Evolutionary conservation across 2,113 vertebrate species (phyloP), one percentile per base, ranked within the genome.

Genomic region (Glaucomys volans): DNA sequence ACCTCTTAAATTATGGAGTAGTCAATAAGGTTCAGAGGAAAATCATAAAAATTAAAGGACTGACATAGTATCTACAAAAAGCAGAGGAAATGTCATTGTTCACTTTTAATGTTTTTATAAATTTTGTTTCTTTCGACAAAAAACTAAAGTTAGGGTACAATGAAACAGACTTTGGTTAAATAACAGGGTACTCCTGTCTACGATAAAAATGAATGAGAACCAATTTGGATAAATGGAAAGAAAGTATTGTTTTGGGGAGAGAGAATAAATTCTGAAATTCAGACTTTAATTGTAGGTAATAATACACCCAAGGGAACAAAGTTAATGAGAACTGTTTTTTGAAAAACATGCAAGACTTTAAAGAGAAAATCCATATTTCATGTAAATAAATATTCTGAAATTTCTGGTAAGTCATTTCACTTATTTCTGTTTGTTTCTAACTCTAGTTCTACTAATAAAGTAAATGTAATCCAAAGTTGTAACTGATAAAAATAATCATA

Each of bases 301-400:
- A 89, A 71, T 54, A 79, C 35, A 95, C 69, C 22, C 3, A 75
- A 74, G 20, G 42, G 28, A 69, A 57, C 32, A 69, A 85, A 86
- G 57, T n/a, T 18, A 50, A n/a, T 8, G 57, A 96, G 30, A 95
- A 52, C 10, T 1, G 47, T 40, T 71, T 82, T 12, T 35, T 10
- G n/a, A 35, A 77, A 82, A 87, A 71, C 52, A n/a, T 81, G 20
- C n/a, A 52, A 35, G 47, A 1, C 50, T 90, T 80, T 93, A 59
- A 85, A 79, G 32, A 81, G 6, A 96, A 90, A 93, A 71, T 66
- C 37, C 11, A 77, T 24, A 54, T 90, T 89, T 64, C 47, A 69
- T n/a, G 13, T 66, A 93, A 96, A 87, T 40, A 81, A 77, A 74
- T 87, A 20, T 95, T 84, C 40, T 88, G 64, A 92, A 94, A 85